Base-by-base conservation (phyloP, 2,113 vertebrate species). In the Bos indicus region DNA sequence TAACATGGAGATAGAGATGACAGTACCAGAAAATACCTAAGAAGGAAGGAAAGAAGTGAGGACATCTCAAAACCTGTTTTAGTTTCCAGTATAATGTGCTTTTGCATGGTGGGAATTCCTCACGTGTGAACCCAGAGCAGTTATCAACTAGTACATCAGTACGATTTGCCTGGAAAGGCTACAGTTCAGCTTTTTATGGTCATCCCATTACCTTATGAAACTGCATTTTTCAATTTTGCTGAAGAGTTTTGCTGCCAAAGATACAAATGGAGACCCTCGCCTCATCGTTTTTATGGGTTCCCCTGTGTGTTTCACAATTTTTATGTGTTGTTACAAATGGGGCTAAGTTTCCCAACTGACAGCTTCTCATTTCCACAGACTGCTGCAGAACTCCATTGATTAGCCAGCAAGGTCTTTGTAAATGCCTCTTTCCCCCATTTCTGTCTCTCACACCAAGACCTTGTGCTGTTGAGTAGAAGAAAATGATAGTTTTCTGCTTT, bases 401-500 rank as follows among this genome's bases (percentile, higher is more conserved):
- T 97, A 98, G 51, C 94, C 80, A 90, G 80, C 96, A 95, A 97
- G 97, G 93, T 88, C 95, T 95, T 59, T 33, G 60, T 36, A n/a
- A 92, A 30, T 56, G 92, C 33, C 28, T 67, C 54, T 81, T 59
- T 64, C 59, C 62, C 52, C 43, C 12, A 23, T 33, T 80, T 88
- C 67, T 87, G 19, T 90, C 71, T 83, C 52, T 92, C 48, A 40
- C 60, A 96, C 15, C 6, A 86, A 78, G 94, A 90, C 97, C 97
- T 96, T 97, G 97, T 93, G 77, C 96, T 96, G 60, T 86, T 96
- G 94, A 89, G 13, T 52, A 86, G 84, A 95, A 95, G 82, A 92
- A 97, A 98, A 98, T 94, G 81, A 95, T 88, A 36, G 85, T 97
- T 93, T 97, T 96, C 91, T 83, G 85, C 92, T 87, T 94, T 74